Base-by-base conservation (phyloP, 2,888 invertebrate genomes). In the Drosophila austrosaltans region DNA sequence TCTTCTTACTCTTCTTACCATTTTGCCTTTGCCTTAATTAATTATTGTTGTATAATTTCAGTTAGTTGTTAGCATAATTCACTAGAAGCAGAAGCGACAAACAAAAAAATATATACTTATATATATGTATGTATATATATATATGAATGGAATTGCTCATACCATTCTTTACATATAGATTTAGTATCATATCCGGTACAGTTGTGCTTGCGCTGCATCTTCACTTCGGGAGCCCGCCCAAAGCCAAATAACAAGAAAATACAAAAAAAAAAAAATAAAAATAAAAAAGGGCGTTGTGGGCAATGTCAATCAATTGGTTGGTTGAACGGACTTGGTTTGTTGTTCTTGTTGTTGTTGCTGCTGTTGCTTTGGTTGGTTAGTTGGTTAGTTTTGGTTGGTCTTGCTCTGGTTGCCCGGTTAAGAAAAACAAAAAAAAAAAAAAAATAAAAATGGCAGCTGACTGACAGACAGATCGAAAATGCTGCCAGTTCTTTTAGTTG, bases 391-490 rank as follows among this genome's bases (percentile, higher is more conserved):
- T 48, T 48, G 44, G 44, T 48, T 48, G 44, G 44, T 48, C 44
- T 48, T 48, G 62, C 25, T n/a, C 20, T 56, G 16, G 48, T 58
- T 58, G 58, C 22, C 63, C 28, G 48, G 48, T 48, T 48, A 48
- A 22, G 48, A 48, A 48, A 48, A 48, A 10, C 1, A 32, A 32
- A 32, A 32, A 3, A 32, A 32, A 32, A 36, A 36, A 36, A 36
- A 36, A 76, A 74, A 79, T 75, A 79, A 85, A 85, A 86, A 86
- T 86, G 85, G 85, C 85, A 86, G 85, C 87, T 86, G 85, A 87
- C 85, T 89, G 85, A 89, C 85, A 87, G 85, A 86, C 85, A 89
- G 87, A 86, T 89, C 85, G 85, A 86, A 86, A 88, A 81, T 77
- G 87, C 79, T 79, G 53, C 66, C 32, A 20, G 70, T 48, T 48